A percentile compares a stretch with the other conserved stretches of the same genome.
Conservation (phyloP, 2,797 vertebrate genomes). For the Ciconia nigra region DNA sequence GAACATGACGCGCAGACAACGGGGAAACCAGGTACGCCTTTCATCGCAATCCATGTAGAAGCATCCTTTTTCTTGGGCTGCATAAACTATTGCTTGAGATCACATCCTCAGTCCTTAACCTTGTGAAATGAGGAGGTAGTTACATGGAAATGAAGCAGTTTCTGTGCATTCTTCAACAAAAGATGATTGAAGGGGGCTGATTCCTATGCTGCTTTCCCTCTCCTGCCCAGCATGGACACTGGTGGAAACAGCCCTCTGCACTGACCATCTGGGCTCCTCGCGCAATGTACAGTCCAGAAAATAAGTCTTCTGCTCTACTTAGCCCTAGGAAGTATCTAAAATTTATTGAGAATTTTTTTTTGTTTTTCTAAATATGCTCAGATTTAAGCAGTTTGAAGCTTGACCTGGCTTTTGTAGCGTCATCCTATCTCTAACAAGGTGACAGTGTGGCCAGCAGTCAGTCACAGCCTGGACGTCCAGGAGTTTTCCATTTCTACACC, state of each 20-base stretch:
- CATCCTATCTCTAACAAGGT: rapidly evolving
- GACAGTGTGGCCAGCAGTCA: neutral
- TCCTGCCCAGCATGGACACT: neutral
- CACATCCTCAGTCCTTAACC: neutral
- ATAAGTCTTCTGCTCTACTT: neutral
- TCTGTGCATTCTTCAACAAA: rapidly evolving
- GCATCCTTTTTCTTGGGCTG: neutral
- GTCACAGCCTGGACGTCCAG: neutral
- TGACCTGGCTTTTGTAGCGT: neutral
- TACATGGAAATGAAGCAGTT: neutral
- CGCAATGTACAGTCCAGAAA: neutral
- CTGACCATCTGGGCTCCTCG: neutral
- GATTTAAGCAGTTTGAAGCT: neutral
- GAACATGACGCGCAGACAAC: rapidly evolving
- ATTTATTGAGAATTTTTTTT: too few relatives aligned
- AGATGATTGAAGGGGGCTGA: neutral
- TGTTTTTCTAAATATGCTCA: rapidly evolving
- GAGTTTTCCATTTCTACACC: neutral
- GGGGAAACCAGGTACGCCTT: neutral
- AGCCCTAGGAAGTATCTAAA: neutral
- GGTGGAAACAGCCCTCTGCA: neutral
- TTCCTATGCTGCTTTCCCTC: neutral
- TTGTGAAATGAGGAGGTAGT: neutral
- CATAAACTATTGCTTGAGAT: neutral
- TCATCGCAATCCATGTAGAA: neutral